Base-by-base conservation (phyloP, 35 echinoderm and acorn worm species). In the Apostichopus parvimensis region DNA sequence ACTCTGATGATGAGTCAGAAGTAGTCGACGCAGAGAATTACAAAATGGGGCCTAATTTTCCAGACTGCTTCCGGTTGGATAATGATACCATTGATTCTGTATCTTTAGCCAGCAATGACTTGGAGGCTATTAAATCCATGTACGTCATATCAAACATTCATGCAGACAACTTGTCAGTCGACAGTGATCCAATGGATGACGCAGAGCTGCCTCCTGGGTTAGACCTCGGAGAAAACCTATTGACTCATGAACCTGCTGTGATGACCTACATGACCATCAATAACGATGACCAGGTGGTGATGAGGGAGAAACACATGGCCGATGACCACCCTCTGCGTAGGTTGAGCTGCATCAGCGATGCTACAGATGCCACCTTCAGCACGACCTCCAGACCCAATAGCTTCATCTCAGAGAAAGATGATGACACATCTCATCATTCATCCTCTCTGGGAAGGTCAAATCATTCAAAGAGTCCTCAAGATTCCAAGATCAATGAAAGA, bases 1-100 rank as follows among this genome's bases (percentile, higher is more conserved):
- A 98, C 86, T 98, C 96, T 78, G 96, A 98, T 94, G 96, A 98
- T 92, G 96, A 98, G 72, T 98, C 96, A 78, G 96, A 98, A 88
- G 90, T 95, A 54, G 79, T 81, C 24, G 96, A 98, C 21, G 84
- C n/a, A 70, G 82, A 87, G 0, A 91, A 56, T 14, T 88, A 45
- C 73, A 93, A 86, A 89, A 91, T 62, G 79, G 71, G 89, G 72
- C 28, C 56, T 6, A 83, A 90, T 83, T 79, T 79, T 66, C 77
- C 56, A 83, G 87, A 79, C 45, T 94, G 73, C 91, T 89, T 81
- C 89, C 81, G 59, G 14, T 92, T 93, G 21, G 95, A 94, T 59
- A 87, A 88, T 64, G 95, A 97, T 82, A 93, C 93, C 7, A 87
- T 94, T 56, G 95, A 97, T 59, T 95, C 96, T 78, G 26, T 92